phyloP scores from a whole-genome alignment of 1,140 invertebrate species.

The Holotrichia oblita region DNA sequence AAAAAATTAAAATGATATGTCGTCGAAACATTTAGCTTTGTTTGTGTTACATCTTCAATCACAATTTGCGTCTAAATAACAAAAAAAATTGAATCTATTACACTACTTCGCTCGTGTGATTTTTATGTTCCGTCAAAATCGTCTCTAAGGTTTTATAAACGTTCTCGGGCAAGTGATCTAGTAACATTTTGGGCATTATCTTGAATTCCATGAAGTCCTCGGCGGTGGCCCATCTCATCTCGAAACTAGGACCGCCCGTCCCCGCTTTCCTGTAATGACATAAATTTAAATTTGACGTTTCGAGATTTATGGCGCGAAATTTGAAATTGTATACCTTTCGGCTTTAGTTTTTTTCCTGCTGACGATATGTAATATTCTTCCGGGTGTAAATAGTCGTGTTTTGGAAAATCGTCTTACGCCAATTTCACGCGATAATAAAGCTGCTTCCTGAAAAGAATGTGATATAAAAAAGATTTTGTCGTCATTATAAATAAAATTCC shows the following conservation, averaged over 20 bases:
- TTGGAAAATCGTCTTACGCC: constrained; percentile 73
- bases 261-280: constrained; percentile 65
- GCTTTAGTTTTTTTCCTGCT: constrained; percentile 72
- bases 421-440: constrained; percentile 72
- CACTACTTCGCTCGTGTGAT: constrained; percentile 50
- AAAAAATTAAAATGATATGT: constrained; percentile 1
- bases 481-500: neutral
- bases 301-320: neutral
- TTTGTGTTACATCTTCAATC: neutral
- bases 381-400: constrained; percentile 74
- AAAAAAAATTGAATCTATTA: neutral
- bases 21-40: neutral
- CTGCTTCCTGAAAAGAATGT: constrained; percentile 66
- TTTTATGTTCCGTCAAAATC: constrained; percentile 65
- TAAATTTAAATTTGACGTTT: neutral
- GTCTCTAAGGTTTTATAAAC: constrained; percentile 72
- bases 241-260: constrained; percentile 69
- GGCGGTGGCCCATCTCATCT: constrained; percentile 78
- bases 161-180: constrained; percentile 79
- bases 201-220: constrained; percentile 79
- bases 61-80: neutral
- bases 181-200: constrained; percentile 79
- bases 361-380: constrained; percentile 77
- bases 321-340: constrained; percentile 64
- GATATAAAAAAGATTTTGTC: constrained; percentile 19